Conservation (phyloP, 2,113 vertebrate species). For the Sylvia atricapilla region DNA sequence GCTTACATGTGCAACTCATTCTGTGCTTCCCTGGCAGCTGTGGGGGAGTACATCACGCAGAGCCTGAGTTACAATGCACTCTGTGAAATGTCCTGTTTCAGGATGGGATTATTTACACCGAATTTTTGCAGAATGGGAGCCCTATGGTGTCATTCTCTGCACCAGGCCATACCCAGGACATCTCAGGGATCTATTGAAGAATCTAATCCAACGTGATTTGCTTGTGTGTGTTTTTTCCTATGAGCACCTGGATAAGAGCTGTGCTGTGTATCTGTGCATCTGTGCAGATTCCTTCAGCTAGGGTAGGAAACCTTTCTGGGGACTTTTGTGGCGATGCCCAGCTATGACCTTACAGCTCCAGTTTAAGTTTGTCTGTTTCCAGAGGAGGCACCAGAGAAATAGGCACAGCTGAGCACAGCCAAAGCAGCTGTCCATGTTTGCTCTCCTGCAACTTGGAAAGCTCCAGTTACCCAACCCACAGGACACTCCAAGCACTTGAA, state of each 20-base stretch:
- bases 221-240: background rate
- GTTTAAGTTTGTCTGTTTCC: background rate
- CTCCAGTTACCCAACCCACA: background rate
- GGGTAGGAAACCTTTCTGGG: background rate
- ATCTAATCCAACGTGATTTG: background rate
- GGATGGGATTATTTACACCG: background rate
- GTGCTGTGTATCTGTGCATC: background rate
- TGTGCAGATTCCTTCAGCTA: background rate
- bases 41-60: rapidly evolving
- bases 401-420: background rate
- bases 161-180: background rate
- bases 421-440: background rate
- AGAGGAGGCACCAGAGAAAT: background rate
- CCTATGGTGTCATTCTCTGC: background rate
- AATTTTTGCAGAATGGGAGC: background rate
- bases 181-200: background rate
- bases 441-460: background rate
- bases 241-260: background rate
- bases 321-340: background rate
- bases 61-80: background rate
- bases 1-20: rapidly evolving
- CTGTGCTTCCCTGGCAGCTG: background rate
- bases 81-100: background rate
- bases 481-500: background rate
- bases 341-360: background rate